phyloP scores from a whole-genome alignment of 2,888 invertebrate species.

The Margaritifera margaritifera region DNA sequence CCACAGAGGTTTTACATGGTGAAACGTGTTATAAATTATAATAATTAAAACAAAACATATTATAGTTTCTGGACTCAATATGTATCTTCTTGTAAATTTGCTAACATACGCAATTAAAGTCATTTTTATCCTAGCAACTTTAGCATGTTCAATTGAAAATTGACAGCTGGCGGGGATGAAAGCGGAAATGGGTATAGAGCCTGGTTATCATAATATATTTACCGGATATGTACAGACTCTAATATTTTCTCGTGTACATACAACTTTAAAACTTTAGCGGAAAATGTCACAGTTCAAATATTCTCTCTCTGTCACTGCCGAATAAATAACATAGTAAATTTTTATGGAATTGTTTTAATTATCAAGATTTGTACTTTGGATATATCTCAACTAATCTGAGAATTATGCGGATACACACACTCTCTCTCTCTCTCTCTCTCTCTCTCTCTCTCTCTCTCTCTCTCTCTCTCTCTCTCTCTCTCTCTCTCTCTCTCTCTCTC shows the following conservation, averaged over 20 bases:
- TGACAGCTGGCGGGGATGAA: slow-evolving; percentile 9
- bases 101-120: slow-evolving; percentile 42
- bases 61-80: slow-evolving; percentile 57
- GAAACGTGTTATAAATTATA: slow-evolving; percentile 53
- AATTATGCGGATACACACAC: too few species aligned
- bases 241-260: background rate
- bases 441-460: too few species aligned
- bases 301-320: background rate
- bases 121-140: slow-evolving; percentile 26
- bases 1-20: slow-evolving; percentile 55
- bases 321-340: too few species aligned
- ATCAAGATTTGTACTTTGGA: too few species aligned
- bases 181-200: background rate
- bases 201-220: background rate
- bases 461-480: too few species aligned
- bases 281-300: background rate
- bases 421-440: too few species aligned
- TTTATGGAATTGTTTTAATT: too few species aligned
- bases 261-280: background rate
- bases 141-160: background rate
- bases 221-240: background rate
- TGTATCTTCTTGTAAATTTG: slow-evolving; percentile 50
- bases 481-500: too few species aligned
- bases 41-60: slow-evolving; percentile 46
- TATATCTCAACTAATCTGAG: too few species aligned